Evolutionary conservation across 1,140 invertebrate species (phyloP), one percentile per base, ranked within the genome.

Genomic region (Pteromalus puparum): DNA sequence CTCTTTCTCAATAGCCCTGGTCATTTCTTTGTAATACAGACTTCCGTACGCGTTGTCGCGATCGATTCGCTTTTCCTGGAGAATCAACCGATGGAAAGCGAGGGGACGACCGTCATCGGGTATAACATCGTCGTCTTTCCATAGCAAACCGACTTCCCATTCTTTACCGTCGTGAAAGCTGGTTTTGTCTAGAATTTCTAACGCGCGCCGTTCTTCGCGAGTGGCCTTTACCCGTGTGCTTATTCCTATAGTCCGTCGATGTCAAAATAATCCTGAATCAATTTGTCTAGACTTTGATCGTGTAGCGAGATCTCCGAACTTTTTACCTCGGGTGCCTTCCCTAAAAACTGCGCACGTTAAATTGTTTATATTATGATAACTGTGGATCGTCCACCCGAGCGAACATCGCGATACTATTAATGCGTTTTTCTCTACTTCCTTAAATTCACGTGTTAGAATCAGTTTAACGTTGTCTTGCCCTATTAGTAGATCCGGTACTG

Each of bases 131-230:
- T 65, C 61, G 4, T 34, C 1, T 77, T 77, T 77, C 75, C 75
- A 77, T 6, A 42, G 24, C n/a, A 77, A 53, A 38, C 76, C 13
- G 2, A 78, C 28, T 53, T 65, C 76, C 48, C 48, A 78, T 34
- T 18, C 48, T 15, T 38, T 65, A 24, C 26, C 28, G 5, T 18
- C 18, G 67, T 77, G 42, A 7, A 13, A 26, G 34, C 76, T 78
- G 1, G 76, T 65, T n/a, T n/a, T 34, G 1, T 78, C 76, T 61
- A 78, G 30, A 34, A 78, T 78, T n/a, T 78, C 48, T 30, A 78
- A 21, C 1, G 76, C 76, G 18, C 53, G n/a, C 0, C 4, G 12
- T 2, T 78, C 28, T 7, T 78, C 76, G 6, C 2, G 2, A 28
- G 65, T 78, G 0, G 15, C 9, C 4, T 34, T 53, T 4, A 21